Evolutionary conservation across 1,140 invertebrate genomes (phyloP).

Genomic region (Eupeodes corollae): DNA sequence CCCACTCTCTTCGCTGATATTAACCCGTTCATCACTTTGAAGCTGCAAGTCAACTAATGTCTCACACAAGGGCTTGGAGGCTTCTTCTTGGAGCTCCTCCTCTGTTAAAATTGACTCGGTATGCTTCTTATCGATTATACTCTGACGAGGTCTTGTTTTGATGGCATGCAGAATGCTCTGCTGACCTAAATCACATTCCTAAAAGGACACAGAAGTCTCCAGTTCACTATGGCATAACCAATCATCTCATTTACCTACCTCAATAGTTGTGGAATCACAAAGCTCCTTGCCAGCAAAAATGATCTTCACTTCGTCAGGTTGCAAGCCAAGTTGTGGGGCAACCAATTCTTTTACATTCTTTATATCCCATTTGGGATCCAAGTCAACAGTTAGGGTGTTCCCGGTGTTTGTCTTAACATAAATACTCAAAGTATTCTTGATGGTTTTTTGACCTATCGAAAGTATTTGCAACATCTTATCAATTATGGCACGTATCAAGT

Average conservation of each 20-base stretch:
- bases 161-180: conserved; percentile 70
- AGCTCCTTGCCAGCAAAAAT: conserved; percentile 79
- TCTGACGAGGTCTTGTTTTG: conserved; percentile 34
- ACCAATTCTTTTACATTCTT: conserved; percentile 62
- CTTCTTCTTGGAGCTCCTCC: conserved; percentile 24
- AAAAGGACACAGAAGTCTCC: conserved; percentile 10
- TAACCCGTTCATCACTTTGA: conserved; percentile 35
- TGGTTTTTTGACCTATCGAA: conserved; percentile 46
- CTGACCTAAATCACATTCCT: conserved; percentile 75
- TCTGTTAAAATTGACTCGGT: conserved; percentile 16
- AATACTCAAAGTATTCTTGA: conserved; percentile 53
- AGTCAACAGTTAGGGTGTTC: conserved; percentile 51
- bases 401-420: conserved; percentile 62
- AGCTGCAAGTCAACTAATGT: conserved; percentile 50
- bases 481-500: conserved; percentile 44
- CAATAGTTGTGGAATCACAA: conserved; percentile 56
- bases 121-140: conserved; percentile 10
- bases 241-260: conserved; percentile 39
- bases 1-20: conserved; percentile 34
- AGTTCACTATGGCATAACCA: neutral
- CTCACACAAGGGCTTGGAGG: conserved; percentile 54
- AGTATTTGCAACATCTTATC: conserved; percentile 51
- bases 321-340: conserved; percentile 53
- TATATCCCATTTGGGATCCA: conserved; percentile 66
- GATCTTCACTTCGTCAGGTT: conserved; percentile 63